Evolutionary conservation across 2,888 invertebrate species (phyloP).

Genomic region (Eueremaeus valkanovi): DNA sequence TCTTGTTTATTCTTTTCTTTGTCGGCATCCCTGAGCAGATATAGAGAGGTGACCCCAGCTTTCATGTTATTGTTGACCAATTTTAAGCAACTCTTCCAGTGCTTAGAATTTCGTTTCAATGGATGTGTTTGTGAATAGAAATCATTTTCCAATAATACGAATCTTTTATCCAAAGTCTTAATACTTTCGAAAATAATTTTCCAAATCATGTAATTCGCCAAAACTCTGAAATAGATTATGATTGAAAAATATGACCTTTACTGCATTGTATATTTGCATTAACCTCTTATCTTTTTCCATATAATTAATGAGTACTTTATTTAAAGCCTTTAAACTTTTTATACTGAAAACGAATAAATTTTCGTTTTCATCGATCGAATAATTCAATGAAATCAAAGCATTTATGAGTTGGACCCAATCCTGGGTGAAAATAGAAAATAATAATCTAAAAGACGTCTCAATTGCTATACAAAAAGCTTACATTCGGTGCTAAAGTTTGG

Average conservation of each 20-base stretch:
- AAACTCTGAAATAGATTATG: neutral
- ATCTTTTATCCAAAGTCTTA: slow-evolving; percentile 7
- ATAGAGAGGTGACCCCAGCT: neutral
- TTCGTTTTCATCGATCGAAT: neutral
- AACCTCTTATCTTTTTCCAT: too few relatives aligned
- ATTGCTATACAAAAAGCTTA: too few relatives aligned
- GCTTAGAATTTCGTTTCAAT: neutral
- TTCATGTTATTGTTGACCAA: neutral
- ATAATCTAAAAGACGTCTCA: too few relatives aligned
- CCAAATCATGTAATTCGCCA: slow-evolving; percentile 19
- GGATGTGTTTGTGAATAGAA: neutral
- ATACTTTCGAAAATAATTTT: neutral
- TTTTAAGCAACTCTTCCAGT: neutral
- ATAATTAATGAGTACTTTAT: too few relatives aligned
- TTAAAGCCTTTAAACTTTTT: too few relatives aligned
- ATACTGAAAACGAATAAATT: too few relatives aligned
- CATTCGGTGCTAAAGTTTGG: too few relatives aligned
- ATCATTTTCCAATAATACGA: neutral
- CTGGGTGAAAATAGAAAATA: too few relatives aligned
- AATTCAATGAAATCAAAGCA: neutral
- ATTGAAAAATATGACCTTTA: neutral
- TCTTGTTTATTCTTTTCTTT: neutral
- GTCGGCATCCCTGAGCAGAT: neutral
- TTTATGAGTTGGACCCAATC: neutral
- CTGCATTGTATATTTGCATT: too few relatives aligned